Percentiles rank a stretch among this genome's conserved stretches.
These are phyloP conservation scores for Sanderia malayensis DNA, from an alignment of 30 jellyfish, hydroid and myxozoan species.

Conservation along the genomic window DNA sequence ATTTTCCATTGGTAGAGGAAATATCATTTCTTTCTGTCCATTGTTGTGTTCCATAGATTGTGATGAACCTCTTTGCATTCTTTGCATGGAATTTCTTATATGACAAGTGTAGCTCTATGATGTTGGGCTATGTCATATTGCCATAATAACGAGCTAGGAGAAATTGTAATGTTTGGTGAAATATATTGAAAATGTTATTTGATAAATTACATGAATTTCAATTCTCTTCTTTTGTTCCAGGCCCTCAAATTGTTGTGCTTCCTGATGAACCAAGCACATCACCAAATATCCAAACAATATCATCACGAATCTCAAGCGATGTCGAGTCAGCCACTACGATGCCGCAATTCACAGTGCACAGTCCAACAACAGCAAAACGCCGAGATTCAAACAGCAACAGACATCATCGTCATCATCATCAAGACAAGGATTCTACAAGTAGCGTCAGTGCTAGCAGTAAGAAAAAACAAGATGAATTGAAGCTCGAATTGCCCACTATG, in stretches of 20 bases:
- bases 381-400: constrained; percentile 10
- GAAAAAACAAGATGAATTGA: constrained; percentile 12
- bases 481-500: constrained; percentile 39
- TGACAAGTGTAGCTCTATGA: neutral
- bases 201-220: neutral
- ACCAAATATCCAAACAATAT: neutral
- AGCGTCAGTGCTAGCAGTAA: no score
- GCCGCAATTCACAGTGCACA: neutral
- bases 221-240: constrained; percentile 4
- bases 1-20: neutral
- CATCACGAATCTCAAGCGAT: neutral
- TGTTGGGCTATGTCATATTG: neutral
- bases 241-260: constrained; percentile 45
- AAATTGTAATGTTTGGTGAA: no score
- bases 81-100: neutral
- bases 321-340: neutral
- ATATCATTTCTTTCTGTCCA: neutral
- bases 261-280: constrained; percentile 46
- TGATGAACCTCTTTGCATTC: neutral
- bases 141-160: neutral
- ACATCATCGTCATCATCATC: constrained; percentile 2
- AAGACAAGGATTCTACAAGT: no score
- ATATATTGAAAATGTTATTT: no score
- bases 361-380: neutral
- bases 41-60: neutral